These are phyloP conservation scores for Adrianichthys oophorus DNA, from an alignment of 2,797 vertebrate genomes.

Conservation along the genomic window DNA sequence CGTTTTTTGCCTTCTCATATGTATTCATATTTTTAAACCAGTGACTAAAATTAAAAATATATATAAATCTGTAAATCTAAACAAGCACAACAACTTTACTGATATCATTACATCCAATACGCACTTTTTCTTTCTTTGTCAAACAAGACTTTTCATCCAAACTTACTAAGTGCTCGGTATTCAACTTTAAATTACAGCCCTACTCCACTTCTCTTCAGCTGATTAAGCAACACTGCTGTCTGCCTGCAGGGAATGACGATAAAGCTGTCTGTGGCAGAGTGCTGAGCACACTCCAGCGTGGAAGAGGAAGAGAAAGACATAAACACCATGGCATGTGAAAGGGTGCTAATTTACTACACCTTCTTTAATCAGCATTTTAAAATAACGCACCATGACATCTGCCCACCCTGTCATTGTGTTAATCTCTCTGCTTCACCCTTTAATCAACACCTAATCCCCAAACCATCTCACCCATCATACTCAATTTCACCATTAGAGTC, in stretches of 20 bases:
- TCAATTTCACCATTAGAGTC: constrained; percentile 53
- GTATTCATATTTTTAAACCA: too few relatives aligned
- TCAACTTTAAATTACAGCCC: constrained; percentile 54
- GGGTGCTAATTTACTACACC: constrained; percentile 56
- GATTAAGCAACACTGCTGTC: constrained; percentile 45
- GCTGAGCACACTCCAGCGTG: constrained; percentile 50
- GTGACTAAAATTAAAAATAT: too few relatives aligned
- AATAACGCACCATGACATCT: constrained; percentile 46
- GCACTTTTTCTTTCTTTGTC: constrained; percentile 2
- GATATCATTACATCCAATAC: too few relatives aligned
- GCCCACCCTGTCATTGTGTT: constrained; percentile 51
- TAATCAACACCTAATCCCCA: constrained; percentile 56
- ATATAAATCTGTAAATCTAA: too few relatives aligned
- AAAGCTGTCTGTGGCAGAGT: constrained; percentile 58
- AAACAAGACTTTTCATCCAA: constrained; percentile 9
- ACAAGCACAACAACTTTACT: too few relatives aligned
- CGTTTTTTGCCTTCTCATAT: too few relatives aligned
- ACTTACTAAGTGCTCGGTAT: constrained; percentile 12
- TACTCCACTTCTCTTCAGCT: constrained; percentile 29
- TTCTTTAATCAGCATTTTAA: constrained; percentile 56
- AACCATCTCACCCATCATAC: constrained; percentile 55
- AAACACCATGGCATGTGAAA: constrained; percentile 44
- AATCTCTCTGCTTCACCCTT: constrained; percentile 43
- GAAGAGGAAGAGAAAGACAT: constrained; percentile 25
- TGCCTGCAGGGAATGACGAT: constrained; percentile 48